Percentiles rank a stretch among this genome's conserved stretches.
These are phyloP conservation scores for Drosophila triauraria DNA, from an alignment of 1,140 invertebrate species.

Conservation along the genomic window DNA sequence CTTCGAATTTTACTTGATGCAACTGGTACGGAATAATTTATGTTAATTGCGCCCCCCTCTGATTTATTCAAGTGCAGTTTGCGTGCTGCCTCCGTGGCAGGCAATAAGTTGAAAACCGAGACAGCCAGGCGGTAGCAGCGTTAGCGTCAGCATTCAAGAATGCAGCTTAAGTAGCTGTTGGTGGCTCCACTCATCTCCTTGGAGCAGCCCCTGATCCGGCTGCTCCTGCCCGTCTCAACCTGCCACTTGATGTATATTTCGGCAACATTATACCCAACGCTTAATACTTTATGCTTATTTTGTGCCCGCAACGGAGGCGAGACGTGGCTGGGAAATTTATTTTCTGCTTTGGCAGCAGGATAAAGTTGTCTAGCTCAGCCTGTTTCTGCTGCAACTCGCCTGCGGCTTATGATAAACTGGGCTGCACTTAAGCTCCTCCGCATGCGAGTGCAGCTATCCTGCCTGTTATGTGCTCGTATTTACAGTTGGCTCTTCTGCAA, in stretches of 20 bases:
- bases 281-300: slow-evolving; percentile 82
- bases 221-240: slow-evolving; percentile 23
- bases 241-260: slow-evolving; percentile 67
- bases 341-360: slow-evolving; percentile 62
- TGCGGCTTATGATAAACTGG: slow-evolving; percentile 71
- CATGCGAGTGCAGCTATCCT: slow-evolving; percentile 47
- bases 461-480: slow-evolving; percentile 45
- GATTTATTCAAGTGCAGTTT: slow-evolving; percentile 37
- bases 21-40: background rate
- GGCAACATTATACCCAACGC: slow-evolving; percentile 69
- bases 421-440: slow-evolving; percentile 62
- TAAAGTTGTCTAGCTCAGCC: slow-evolving; percentile 68
- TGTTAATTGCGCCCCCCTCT: background rate
- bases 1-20: background rate
- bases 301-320: slow-evolving; percentile 25
- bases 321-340: slow-evolving; percentile 59
- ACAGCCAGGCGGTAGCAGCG: slow-evolving; percentile 36
- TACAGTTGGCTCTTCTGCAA: slow-evolving; percentile 55
- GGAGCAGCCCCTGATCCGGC: slow-evolving; percentile 6
- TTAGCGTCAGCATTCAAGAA: slow-evolving; percentile 49
- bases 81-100: slow-evolving; percentile 47
- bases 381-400: slow-evolving; percentile 35
- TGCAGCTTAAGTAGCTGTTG: slow-evolving; percentile 70
- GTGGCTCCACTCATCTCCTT: slow-evolving; percentile 29
- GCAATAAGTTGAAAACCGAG: slow-evolving; percentile 72